Evolutionary conservation across 2,888 invertebrate genomes (phyloP).

Genomic region (Drosophila quinaria): DNA sequence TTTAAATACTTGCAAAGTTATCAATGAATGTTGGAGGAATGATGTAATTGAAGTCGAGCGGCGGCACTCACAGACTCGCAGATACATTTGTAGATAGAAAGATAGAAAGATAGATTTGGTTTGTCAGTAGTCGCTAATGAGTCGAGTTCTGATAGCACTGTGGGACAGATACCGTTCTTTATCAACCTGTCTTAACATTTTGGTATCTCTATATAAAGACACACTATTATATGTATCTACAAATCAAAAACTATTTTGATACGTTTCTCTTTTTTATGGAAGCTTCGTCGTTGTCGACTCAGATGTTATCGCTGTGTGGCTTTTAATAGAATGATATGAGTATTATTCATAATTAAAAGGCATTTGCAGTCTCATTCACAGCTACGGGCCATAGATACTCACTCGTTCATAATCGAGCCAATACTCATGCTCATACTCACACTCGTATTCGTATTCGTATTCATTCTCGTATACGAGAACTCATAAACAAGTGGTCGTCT

Average conservation of each 20-base stretch:
- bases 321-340: slow-evolving; percentile 53
- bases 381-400: slow-evolving; percentile 24
- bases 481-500: slow-evolving; percentile 41
- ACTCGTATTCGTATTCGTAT: slow-evolving; percentile 20
- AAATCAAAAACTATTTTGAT: slow-evolving; percentile 4
- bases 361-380: slow-evolving; percentile 59
- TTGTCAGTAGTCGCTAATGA: slow-evolving; percentile 20
- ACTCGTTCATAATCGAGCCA: neutral
- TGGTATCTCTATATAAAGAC: slow-evolving; percentile 37
- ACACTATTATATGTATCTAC: slow-evolving; percentile 21
- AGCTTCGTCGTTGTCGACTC: slow-evolving; percentile 4
- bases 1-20: slow-evolving; percentile 3
- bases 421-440: slow-evolving; percentile 15
- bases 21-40: slow-evolving; percentile 36
- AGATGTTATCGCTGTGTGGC: slow-evolving; percentile 26
- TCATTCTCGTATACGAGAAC: slow-evolving; percentile 5
- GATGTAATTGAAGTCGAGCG: slow-evolving; percentile 41
- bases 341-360: slow-evolving; percentile 72
- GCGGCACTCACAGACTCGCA: slow-evolving; percentile 20
- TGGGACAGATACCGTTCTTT: slow-evolving; percentile 2
- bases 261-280: slow-evolving; percentile 3
- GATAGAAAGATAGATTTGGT: slow-evolving; percentile 20
- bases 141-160: slow-evolving; percentile 6
- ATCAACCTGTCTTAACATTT: slow-evolving; percentile 11
- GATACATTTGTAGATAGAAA: slow-evolving; percentile 55